Conservation (phyloP, 1,140 invertebrate genomes). For the Helicoverpa armigera region DNA sequence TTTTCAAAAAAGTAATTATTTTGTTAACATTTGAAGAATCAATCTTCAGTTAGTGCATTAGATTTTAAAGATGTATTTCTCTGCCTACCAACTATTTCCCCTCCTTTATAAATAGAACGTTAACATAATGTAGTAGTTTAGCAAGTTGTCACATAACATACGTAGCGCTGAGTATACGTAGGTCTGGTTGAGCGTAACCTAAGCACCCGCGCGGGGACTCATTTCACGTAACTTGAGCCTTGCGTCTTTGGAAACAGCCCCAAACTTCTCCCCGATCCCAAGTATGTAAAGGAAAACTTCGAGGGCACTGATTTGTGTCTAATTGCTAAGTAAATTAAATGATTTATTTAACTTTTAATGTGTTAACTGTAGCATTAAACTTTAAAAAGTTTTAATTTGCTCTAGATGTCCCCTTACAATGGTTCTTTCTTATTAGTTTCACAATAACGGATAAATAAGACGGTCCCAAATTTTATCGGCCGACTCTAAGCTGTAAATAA, state of each 20-base stretch:
- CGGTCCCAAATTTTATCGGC: neutral
- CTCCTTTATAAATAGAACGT: too few relatives aligned
- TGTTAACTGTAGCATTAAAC: constrained; percentile 18
- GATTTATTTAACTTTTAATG: constrained; percentile 30
- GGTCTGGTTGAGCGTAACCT: constrained; percentile 22
- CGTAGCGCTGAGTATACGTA: neutral
- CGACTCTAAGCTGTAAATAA: constrained; percentile 10
- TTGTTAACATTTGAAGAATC: neutral
- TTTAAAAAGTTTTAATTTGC: constrained; percentile 11
- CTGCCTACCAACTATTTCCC: too few relatives aligned
- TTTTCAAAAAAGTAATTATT: neutral
- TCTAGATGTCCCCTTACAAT: neutral
- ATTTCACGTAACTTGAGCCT: constrained; percentile 62
- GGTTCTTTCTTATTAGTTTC: constrained; percentile 1
- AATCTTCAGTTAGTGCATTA: neutral
- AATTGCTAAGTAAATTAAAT: constrained; percentile 51
- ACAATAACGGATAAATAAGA: neutral
- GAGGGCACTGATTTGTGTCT: constrained; percentile 43
- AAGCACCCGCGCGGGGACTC: constrained; percentile 51
- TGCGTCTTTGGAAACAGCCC: constrained; percentile 51
- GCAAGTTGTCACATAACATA: constrained; percentile 3
- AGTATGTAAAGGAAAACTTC: constrained; percentile 45
- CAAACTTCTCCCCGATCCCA: constrained; percentile 39
- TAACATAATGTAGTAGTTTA: neutral
- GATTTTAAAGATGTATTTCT: too few relatives aligned